A percentile compares a stretch with the other conserved stretches of the same genome.
phyloP scores from a whole-genome alignment of 1,140 invertebrate genomes.

The Varroa destructor region DNA sequence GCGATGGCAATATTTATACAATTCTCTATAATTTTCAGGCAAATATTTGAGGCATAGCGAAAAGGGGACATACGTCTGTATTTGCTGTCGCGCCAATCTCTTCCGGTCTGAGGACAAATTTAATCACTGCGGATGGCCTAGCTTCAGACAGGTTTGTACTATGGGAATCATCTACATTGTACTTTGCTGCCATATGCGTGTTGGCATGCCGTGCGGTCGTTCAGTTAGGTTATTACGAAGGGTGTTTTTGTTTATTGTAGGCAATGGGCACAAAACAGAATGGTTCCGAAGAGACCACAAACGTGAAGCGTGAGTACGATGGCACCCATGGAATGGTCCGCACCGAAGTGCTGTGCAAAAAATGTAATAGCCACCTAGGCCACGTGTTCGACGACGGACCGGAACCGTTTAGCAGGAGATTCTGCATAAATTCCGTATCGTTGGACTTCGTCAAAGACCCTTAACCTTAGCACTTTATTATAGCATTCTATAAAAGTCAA shows the following conservation, averaged over 20 bases:
- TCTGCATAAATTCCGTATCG: slow-evolving; percentile 41
- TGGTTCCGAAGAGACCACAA: slow-evolving; percentile 9
- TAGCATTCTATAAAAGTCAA: not conserved
- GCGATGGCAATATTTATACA: no score
- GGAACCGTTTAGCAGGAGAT: slow-evolving; percentile 42
- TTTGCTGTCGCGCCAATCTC: slow-evolving; percentile 32
- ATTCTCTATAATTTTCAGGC: slow-evolving; percentile 25
- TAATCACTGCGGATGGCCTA: slow-evolving; percentile 24
- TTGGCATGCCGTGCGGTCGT: slow-evolving; percentile 30
- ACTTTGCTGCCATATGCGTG: not conserved
- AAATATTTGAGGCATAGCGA: slow-evolving; percentile 28
- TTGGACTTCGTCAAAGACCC: slow-evolving; percentile 31
- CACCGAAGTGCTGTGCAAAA: slow-evolving; percentile 45
- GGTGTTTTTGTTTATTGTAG: slow-evolving; percentile 41
- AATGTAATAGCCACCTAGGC: slow-evolving; percentile 45
- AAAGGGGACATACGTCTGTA: slow-evolving; percentile 31
- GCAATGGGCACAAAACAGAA: slow-evolving; percentile 32
- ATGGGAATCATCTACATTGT: not conserved
- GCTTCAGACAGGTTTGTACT: not conserved
- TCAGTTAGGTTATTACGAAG: slow-evolving; percentile 33
- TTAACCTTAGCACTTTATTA: not conserved
- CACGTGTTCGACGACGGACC: slow-evolving; percentile 49
- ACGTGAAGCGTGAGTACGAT: slow-evolving; percentile 34
- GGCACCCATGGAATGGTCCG: slow-evolving; percentile 41
- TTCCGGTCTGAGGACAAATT: slow-evolving; percentile 29